Base-by-base conservation (phyloP, 2,113 vertebrate genomes). In the Campylomormyrus tamandua region DNA sequence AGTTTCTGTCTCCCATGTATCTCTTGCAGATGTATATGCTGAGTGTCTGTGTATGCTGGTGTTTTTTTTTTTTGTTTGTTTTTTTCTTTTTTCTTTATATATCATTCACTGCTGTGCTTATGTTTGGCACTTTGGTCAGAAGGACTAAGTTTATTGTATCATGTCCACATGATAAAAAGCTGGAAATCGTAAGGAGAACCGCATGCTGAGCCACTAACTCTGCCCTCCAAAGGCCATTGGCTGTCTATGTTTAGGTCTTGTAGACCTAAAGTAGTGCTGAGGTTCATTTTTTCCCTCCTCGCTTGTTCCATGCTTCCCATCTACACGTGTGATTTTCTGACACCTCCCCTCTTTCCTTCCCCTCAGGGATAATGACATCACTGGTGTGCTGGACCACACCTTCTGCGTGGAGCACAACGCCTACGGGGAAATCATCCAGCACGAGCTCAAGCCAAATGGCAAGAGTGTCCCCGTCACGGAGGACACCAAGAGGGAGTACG, bases 391-490 rank as follows among this genome's bases (percentile, higher is more conserved):
- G 95, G 98, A 99, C 94, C 98, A 99, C 93, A 99, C 98, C 0
- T 99, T 99, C 93, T 99, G 98, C 58, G 98, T 99, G 0, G 98
- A 99, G 58, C 98, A 99, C 96, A 99, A 98, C 0, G 98, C 98
- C 0, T 99, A 98, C 0, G 98, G 98, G 35, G 98, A 99, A 95
- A 98, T 99, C 92, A 98, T 99, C 93, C 98, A 99, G 91, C 98
- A 99, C 7, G 98, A 99, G 91, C 97, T 99, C 90, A 99, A 99
- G 93, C 98, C 98, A 91, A 99, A 98, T 9, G 98, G 98, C n/a
- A 98, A 99, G 94, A 99, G 96, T 95, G 97, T 99, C 92, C 94
- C 97, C 0, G 98, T 99, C 90, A 98, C 96, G 58, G 98, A 99
- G 95, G 98, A 99, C 90, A 99, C 97, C 94, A 99, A 99, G 95